Conservation (phyloP, 2,113 vertebrate genomes). For the Vidua macroura region DNA sequence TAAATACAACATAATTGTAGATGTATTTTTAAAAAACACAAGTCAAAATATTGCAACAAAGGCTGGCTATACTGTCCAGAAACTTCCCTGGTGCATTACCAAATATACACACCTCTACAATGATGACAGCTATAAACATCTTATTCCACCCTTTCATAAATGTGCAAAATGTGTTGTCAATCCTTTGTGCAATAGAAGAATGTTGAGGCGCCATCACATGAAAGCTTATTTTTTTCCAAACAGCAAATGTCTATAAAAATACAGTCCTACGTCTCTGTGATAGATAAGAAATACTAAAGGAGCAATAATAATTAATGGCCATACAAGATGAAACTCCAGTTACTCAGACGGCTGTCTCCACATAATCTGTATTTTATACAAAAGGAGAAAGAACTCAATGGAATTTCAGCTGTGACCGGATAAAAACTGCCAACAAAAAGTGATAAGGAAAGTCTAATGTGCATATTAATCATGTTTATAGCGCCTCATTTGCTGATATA, state of each 20-base stretch:
- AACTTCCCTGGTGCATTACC: not conserved
- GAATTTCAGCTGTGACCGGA: conserved; percentile 82
- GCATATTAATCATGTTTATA: conserved; percentile 90
- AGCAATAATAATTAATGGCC: conserved; percentile 86
- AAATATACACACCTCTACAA: not conserved
- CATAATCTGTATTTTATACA: conserved; percentile 87
- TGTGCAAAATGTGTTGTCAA: conserved; percentile 20
- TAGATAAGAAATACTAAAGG: conserved; percentile 82
- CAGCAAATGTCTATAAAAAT: conserved; percentile 72
- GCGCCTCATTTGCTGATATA: conserved; percentile 84
- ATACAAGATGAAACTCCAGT: conserved; percentile 82
- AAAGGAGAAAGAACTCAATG: conserved; percentile 81
- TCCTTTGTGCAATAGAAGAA: conserved; percentile 40
- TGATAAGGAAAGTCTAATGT: conserved; percentile 89
- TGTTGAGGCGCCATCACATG: conserved; percentile 11
- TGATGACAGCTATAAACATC: not conserved
- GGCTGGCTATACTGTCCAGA: not conserved
- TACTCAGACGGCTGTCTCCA: conserved; percentile 86
- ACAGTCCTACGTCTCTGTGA: conserved; percentile 66
- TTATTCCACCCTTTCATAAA: conserved; percentile 14
- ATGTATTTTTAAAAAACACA: not conserved
- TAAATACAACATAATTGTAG: not conserved
- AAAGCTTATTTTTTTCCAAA: conserved; percentile 64
- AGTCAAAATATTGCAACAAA: not conserved
- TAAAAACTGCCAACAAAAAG: conserved; percentile 83